A percentile compares a stretch with the other conserved stretches of the same genome.
phyloP scores from a whole-genome alignment of 2,113 vertebrate species.

The Colaptes auratus region DNA sequence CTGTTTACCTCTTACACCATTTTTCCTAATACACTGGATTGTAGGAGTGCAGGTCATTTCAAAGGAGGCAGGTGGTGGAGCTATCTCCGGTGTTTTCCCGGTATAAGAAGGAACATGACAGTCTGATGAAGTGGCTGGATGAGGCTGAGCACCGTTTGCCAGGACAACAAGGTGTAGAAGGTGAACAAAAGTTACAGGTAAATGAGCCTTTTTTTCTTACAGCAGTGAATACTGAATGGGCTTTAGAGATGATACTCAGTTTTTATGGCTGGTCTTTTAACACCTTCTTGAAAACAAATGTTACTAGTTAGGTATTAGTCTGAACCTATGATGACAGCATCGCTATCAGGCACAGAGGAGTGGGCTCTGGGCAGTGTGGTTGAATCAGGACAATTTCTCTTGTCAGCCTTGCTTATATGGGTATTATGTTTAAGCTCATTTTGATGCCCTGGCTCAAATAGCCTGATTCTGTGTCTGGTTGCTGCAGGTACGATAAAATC shows the following conservation, averaged over 20 bases:
- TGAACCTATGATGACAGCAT: no score
- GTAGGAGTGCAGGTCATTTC: conserved; percentile 78
- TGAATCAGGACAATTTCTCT: not conserved
- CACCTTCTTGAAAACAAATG: not conserved
- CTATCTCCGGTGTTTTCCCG: conserved; percentile 58
- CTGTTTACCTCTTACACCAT: not conserved
- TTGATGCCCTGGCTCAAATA: not conserved
- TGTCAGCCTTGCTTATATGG: not conserved
- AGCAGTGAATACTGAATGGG: not conserved
- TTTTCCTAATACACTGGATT: not conserved
- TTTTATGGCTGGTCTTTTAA: not conserved
- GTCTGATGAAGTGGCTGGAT: conserved; percentile 73
- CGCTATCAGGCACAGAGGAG: not conserved
- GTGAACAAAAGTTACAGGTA: conserved; percentile 68
- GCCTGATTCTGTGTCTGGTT: not conserved
- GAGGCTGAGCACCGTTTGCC: conserved; percentile 60
- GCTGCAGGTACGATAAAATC: not conserved
- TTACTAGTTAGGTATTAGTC: not conserved
- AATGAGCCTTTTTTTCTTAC: not conserved
- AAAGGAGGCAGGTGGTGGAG: conserved; percentile 56
- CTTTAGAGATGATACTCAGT: not conserved
- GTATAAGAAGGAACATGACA: conserved; percentile 61
- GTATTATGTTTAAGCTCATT: not conserved
- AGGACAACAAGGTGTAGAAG: conserved; percentile 60
- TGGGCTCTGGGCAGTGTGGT: accelerated